A percentile compares a stretch with the other conserved stretches of the same genome.
These are phyloP conservation scores for Mus spretus DNA, from an alignment of 2,797 vertebrate genomes.

Conservation along the genomic window DNA sequence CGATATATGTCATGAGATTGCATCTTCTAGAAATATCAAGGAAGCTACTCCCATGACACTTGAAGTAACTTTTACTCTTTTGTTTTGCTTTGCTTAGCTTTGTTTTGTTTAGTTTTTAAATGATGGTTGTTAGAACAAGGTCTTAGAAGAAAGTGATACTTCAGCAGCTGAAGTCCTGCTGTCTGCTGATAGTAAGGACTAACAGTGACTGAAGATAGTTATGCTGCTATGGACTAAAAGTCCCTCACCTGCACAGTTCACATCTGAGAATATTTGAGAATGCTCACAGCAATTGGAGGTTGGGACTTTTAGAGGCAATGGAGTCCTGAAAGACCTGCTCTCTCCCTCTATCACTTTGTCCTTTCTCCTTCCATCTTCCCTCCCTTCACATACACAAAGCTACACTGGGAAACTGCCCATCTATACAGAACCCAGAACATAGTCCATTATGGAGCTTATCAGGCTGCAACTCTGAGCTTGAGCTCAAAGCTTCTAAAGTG, in stretches of 20 bases:
- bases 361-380: background rate
- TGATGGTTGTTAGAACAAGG: too few species aligned
- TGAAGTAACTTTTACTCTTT: background rate
- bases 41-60: background rate
- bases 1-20: background rate
- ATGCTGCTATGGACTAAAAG: background rate
- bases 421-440: background rate
- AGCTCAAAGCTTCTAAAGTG: background rate
- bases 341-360: background rate
- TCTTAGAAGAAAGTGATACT: background rate
- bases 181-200: background rate
- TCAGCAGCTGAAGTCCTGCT: fast-evolving
- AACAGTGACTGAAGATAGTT: background rate
- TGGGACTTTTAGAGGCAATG: background rate
- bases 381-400: background rate
- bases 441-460: too few species aligned
- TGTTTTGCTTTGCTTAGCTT: background rate
- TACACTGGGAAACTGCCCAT: background rate
- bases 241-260: background rate
- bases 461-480: background rate
- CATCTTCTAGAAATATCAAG: background rate
- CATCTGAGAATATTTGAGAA: background rate
- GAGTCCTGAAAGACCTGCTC: background rate
- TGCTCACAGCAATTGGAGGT: background rate
- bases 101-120: background rate